These are phyloP conservation scores for Eurypyga helias DNA, from an alignment of 2,113 vertebrate species.

Conservation along the genomic window DNA sequence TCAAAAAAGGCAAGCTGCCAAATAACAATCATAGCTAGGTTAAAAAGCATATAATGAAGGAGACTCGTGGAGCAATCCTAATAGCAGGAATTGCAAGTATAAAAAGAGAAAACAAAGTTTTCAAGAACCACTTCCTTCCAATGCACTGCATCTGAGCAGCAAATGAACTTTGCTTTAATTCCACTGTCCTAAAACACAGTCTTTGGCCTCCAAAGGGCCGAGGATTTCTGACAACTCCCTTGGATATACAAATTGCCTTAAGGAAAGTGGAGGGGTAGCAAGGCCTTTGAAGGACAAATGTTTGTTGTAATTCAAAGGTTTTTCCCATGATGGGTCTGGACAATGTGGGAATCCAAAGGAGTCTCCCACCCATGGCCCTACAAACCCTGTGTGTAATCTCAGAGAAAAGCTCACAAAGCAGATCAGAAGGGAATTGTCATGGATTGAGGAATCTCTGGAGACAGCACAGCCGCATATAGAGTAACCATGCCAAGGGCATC, in stretches of 20 bases:
- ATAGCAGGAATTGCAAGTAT: not conserved
- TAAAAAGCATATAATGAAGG: not conserved
- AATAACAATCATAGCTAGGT: not conserved
- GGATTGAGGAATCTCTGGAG: not conserved
- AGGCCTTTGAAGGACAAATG: not conserved
- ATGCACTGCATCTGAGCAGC: not conserved
- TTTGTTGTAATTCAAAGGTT: not conserved
- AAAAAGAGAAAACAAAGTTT: not conserved
- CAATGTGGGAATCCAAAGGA: not conserved
- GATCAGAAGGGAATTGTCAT: not conserved
- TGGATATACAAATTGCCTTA: not conserved
- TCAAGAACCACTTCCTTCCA: not conserved
- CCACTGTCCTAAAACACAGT: not conserved
- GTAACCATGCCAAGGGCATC: not conserved
- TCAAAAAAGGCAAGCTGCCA: not conserved
- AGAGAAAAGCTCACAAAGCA: not conserved
- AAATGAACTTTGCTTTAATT: not conserved
- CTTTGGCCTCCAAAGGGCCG: not conserved
- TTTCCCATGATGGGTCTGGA: not conserved
- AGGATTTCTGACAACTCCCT: not conserved
- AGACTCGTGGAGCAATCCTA: not conserved
- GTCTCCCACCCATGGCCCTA: not conserved
- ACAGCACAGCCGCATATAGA: not conserved
- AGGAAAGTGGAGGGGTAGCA: not conserved
- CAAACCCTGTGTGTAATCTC: not conserved